Conservation (phyloP, 2,888 invertebrate species). For the Noctua pronuba region DNA sequence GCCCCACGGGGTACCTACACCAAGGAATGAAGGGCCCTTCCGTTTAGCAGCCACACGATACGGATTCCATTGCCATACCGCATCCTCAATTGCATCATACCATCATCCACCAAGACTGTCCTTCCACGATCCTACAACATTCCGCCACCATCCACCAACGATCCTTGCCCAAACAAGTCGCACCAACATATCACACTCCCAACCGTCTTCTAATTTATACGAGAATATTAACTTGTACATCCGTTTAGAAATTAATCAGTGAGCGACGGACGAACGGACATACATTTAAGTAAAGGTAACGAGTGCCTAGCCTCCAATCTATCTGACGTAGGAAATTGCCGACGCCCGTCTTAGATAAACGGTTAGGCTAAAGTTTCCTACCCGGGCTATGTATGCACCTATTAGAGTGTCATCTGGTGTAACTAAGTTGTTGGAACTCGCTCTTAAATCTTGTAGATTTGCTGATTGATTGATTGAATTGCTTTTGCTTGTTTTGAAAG, state of each 20-base stretch:
- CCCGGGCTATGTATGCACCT: constrained; percentile 64
- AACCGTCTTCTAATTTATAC: constrained; percentile 73
- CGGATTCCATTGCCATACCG: constrained; percentile 1
- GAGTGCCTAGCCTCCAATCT: constrained; percentile 81
- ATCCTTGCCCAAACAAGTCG: constrained; percentile 24
- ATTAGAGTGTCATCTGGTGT: constrained; percentile 69
- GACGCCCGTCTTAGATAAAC: constrained; percentile 86
- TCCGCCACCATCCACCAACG: background rate
- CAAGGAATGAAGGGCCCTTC: background rate
- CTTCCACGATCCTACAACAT: constrained; percentile 32
- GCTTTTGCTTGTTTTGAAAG: constrained; percentile 13
- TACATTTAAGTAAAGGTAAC: constrained; percentile 76
- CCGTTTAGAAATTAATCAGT: constrained; percentile 82
- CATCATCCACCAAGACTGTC: constrained; percentile 17
- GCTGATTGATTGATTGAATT: constrained; percentile 45
- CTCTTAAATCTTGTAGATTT: constrained; percentile 49
- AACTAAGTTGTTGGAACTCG: constrained; percentile 51
- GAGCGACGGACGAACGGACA: constrained; percentile 73
- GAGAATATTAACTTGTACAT: constrained; percentile 72
- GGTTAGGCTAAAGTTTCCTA: constrained; percentile 74
- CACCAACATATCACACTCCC: constrained; percentile 35
- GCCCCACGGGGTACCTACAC: background rate
- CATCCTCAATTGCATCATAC: constrained; percentile 15
- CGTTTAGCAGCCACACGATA: constrained; percentile 13
- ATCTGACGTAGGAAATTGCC: constrained; percentile 88